Evolutionary conservation across 2,113 vertebrate genomes (phyloP).

Genomic region (Chiloscyllium plagiosum): DNA sequence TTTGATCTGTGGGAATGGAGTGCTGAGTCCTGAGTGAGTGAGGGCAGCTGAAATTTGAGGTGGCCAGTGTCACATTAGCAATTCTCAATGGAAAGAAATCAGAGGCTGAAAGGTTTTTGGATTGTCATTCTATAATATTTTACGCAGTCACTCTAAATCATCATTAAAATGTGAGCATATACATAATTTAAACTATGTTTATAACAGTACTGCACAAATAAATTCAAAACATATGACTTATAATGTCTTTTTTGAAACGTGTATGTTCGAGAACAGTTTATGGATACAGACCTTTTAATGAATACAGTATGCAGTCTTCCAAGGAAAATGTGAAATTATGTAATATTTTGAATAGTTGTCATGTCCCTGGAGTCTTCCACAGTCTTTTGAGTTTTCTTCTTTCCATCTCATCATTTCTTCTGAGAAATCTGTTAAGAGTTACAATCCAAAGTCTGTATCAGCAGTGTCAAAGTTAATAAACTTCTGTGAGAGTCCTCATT

Average conservation of each 20-base stretch:
- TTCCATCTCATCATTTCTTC: background rate
- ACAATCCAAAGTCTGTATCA: background rate
- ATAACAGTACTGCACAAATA: background rate
- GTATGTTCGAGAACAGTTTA: background rate
- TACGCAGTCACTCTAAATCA: background rate
- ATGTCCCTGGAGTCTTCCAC: background rate
- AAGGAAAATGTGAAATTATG: background rate
- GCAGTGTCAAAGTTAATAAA: background rate
- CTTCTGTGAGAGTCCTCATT: background rate
- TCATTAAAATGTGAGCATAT: background rate
- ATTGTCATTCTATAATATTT: background rate
- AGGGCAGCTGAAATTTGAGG: background rate
- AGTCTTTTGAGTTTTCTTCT: constrained; percentile 7
- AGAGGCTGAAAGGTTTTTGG: background rate
- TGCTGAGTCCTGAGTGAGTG: background rate
- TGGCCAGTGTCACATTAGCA: background rate
- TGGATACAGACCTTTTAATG: background rate
- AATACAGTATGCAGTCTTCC: background rate
- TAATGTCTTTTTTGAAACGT: background rate
- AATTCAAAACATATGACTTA: background rate
- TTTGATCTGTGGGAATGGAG: background rate
- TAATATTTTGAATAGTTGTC: background rate
- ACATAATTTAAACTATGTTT: background rate
- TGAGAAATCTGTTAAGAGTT: background rate
- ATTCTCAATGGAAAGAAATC: background rate